phyloP scores from a whole-genome alignment of 2,113 vertebrate species.

The Kobus ellipsiprymnus region DNA sequence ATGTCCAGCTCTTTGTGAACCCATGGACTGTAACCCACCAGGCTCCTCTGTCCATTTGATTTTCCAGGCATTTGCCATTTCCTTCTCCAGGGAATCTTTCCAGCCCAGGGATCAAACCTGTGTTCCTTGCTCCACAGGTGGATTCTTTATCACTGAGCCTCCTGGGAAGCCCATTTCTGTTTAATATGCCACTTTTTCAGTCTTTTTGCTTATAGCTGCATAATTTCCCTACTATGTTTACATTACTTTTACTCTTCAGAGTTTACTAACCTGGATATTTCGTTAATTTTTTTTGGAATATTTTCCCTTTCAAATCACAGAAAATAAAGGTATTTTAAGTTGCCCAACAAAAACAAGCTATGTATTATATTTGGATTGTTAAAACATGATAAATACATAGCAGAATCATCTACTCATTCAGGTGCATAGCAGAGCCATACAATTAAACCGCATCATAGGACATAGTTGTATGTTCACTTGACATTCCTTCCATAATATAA shows the following conservation, averaged over 20 bases:
- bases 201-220: background rate
- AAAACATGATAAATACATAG: background rate
- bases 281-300: background rate
- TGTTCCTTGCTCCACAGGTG: background rate
- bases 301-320: background rate
- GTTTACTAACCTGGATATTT: slow-evolving; percentile 10
- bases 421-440: background rate
- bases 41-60: background rate
- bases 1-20: background rate
- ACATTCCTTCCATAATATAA: background rate
- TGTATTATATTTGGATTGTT: background rate
- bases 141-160: background rate
- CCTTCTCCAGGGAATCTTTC: background rate
- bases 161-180: background rate
- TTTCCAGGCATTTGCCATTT: background rate
- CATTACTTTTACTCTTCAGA: background rate
- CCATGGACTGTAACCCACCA: background rate
- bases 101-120: background rate
- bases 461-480: background rate
- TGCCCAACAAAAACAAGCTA: background rate
- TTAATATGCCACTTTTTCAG: background rate
- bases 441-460: background rate
- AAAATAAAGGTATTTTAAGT: background rate
- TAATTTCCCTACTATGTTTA: background rate
- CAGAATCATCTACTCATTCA: background rate